Base-by-base conservation (phyloP, 1,140 invertebrate genomes). In the Conus ventricosus region DNA sequence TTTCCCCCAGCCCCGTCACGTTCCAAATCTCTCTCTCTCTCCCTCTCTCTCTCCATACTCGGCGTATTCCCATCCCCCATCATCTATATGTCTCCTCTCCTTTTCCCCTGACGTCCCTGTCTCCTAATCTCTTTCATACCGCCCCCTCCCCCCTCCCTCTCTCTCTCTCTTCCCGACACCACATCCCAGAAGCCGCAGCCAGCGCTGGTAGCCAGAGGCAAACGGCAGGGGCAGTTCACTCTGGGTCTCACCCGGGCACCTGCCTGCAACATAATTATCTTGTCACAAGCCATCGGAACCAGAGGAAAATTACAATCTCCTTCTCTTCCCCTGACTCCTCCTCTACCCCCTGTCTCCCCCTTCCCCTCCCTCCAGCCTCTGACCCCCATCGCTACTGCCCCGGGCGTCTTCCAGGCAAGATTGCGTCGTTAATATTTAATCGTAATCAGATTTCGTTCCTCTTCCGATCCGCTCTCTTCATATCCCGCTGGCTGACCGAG, bases 361-460 rank as follows among this genome's bases (percentile, higher is more conserved):
- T 57, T 0, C 63, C 27, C 51, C 60, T n/a, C 60, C 84, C 10
- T n/a, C 39, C 39, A 8, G 20, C 80, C 80, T 27, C 51, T 51
- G 7, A 55, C 25, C 54, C 23, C 54, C 57, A 25, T 23, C 53
- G 51, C 51, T 75, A 80, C 54, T n/a, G 71, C 85, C 85, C n/a
- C n/a, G 20, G 75, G 85, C 85, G 71, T 87, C 75, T 87, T 80
- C 54, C 54, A 76, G 85, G 71, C 85, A 87, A 87, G 85, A 87
- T 87, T 87, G 85, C 85, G 53, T 87, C 85, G 85, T 87, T 87
- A 87, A 87, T 87, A 87, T 87, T 87, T 87, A 87, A 87, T 87
- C 85, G 85, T 87, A 87, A 87, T 87, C 85, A 87, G 75, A 87
- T 87, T 87, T 87, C 85, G 85, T 39, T 80, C 75, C 85, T 55